A percentile compares a stretch with the other conserved stretches of the same genome.
Conservation (phyloP, 2,113 vertebrate species). For the Hemichromis elongatus region DNA sequence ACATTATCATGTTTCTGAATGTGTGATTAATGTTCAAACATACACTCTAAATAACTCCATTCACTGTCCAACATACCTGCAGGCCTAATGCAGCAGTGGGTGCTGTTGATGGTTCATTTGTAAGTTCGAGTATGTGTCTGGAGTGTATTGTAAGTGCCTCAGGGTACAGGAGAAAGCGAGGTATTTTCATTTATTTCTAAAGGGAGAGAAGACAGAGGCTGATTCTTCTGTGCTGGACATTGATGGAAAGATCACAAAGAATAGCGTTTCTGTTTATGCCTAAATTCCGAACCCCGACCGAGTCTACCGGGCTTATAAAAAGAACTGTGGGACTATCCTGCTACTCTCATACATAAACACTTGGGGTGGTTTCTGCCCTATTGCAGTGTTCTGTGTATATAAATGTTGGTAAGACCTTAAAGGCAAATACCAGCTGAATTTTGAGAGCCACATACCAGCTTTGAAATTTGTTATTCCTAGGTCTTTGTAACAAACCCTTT, state of each 20-base stretch:
- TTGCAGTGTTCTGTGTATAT: conserved; percentile 22
- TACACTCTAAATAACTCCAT: background rate
- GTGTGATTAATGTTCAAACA: conserved; percentile 38
- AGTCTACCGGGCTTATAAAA: background rate
- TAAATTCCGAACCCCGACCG: background rate
- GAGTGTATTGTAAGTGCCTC: background rate
- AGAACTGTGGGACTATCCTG: conserved; percentile 5
- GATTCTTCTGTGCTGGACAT: background rate
- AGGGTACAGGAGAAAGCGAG: background rate
- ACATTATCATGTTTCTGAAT: conserved; percentile 30
- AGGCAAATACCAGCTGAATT: conserved; percentile 31
- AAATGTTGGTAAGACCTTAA: conserved; percentile 25
- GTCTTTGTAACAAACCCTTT: background rate
- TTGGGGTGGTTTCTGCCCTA: background rate
- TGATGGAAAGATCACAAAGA: conserved; percentile 17
- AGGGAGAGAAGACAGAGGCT: background rate
- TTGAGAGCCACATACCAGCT: conserved; percentile 27
- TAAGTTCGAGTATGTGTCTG: background rate
- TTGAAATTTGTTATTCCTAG: conserved; percentile 43
- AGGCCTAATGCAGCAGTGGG: background rate
- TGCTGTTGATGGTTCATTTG: background rate
- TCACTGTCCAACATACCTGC: background rate
- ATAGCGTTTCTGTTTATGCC: conserved; percentile 3
- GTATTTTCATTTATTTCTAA: conserved; percentile 16
- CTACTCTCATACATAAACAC: conserved; percentile 37